phyloP scores from a whole-genome alignment of 2,888 invertebrate species.

The Marasmarcha lunaedactyla region DNA sequence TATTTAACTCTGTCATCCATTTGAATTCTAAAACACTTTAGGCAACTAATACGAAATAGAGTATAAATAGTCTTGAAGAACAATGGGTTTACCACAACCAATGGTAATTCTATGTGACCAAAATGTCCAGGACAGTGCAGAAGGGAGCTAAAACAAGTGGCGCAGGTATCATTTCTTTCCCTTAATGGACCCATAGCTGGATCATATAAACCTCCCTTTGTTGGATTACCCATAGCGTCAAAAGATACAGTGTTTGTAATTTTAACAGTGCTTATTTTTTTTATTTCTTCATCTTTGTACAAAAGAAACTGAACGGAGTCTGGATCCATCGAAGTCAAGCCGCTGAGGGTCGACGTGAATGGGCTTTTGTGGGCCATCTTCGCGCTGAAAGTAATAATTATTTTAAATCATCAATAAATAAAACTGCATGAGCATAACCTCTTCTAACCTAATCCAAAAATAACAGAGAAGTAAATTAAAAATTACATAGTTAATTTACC shows the following conservation, averaged over 20 bases:
- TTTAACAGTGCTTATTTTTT: slow-evolving; percentile 83
- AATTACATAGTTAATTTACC: no score
- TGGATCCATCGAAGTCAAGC: slow-evolving; percentile 46
- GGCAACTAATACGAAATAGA: slow-evolving; percentile 77
- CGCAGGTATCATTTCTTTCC: slow-evolving; percentile 78
- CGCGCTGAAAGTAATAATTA: background rate
- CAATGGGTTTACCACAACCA: slow-evolving; percentile 92
- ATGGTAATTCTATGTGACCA: slow-evolving; percentile 91
- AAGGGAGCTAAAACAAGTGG: slow-evolving; percentile 79
- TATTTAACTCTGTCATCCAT: slow-evolving; percentile 59
- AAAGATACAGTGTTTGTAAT: slow-evolving; percentile 83
- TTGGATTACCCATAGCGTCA: slow-evolving; percentile 85
- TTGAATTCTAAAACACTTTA: slow-evolving; percentile 78
- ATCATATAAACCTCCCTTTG: slow-evolving; percentile 92
- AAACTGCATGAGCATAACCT: slow-evolving; percentile 2
- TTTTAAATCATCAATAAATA: background rate
- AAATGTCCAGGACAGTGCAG: slow-evolving; percentile 90
- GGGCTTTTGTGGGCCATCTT: slow-evolving; percentile 40
- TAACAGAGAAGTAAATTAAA: no score
- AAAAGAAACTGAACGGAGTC: slow-evolving; percentile 74
- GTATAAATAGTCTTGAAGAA: slow-evolving; percentile 81
- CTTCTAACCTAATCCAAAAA: slow-evolving; percentile 19
- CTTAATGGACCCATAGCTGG: slow-evolving; percentile 78
- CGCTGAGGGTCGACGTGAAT: slow-evolving; percentile 31
- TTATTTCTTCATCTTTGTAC: slow-evolving; percentile 82